Percentiles rank a stretch among this genome's conserved stretches.
These are phyloP conservation scores for Probaryconus sp. DNA, from an alignment of 1,140 invertebrate species.

Conservation along the genomic window DNA sequence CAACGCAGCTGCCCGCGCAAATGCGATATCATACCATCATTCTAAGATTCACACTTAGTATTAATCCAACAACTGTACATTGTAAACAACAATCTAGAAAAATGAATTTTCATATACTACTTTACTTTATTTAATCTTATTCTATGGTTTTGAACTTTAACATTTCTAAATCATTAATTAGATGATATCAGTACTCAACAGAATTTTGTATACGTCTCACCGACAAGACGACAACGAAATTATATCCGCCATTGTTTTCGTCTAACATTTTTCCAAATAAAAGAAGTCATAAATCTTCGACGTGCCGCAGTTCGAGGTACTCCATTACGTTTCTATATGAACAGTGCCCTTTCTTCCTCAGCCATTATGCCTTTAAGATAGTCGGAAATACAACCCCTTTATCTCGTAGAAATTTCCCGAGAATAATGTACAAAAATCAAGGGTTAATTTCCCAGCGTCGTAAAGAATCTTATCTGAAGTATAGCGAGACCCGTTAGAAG, in stretches of 20 bases:
- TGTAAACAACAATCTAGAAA: too few relatives aligned
- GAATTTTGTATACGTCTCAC: constrained; percentile 9
- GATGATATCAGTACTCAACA: constrained; percentile 7
- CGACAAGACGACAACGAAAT: constrained; percentile 31
- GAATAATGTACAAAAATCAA: constrained; percentile 77
- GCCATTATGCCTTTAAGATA: constrained; percentile 70
- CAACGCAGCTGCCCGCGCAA: constrained; percentile 48
- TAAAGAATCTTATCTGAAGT: constrained; percentile 75
- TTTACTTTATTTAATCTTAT: too few relatives aligned
- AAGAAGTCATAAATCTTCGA: constrained; percentile 71
- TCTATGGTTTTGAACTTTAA: not conserved
- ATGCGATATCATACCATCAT: constrained; percentile 21
- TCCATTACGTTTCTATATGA: constrained; percentile 72
- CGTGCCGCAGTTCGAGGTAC: constrained; percentile 62
- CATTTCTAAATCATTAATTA: not conserved
- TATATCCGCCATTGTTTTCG: constrained; percentile 42
- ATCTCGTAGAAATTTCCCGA: constrained; percentile 69
- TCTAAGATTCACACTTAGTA: constrained; percentile 12
- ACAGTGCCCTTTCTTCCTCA: constrained; percentile 65
- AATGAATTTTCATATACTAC: too few relatives aligned
- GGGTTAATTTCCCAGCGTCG: constrained; percentile 73
- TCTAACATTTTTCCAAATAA: constrained; percentile 70
- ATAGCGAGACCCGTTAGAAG: constrained; percentile 34
- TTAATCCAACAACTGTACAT: constrained; percentile 21
- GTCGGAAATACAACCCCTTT: constrained; percentile 75